Evolutionary conservation across 2,113 vertebrate species (phyloP).

Genomic region (Percopsis transmontana): DNA sequence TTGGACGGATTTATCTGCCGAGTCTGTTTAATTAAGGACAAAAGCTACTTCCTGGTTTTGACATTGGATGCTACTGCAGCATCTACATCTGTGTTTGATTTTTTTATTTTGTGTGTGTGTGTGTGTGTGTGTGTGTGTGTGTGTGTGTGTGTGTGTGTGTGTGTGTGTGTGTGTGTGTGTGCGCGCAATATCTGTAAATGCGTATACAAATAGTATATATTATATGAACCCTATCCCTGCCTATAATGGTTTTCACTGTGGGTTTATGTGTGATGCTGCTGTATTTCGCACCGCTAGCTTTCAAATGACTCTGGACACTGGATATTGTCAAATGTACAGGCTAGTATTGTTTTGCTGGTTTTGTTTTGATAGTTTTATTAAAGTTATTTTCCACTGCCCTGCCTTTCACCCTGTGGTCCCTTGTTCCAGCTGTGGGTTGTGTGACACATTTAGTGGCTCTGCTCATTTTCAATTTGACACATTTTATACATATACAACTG

Average conservation of each 20-base stretch:
- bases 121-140: too few relatives aligned
- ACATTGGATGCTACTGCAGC: slow-evolving; percentile 47
- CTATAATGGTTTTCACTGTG: slow-evolving; percentile 57
- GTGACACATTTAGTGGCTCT: slow-evolving; percentile 10
- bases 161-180: too few relatives aligned
- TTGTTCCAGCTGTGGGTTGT: slow-evolving; percentile 11
- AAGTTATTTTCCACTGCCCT: slow-evolving; percentile 69
- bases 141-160: too few relatives aligned
- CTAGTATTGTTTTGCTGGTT: slow-evolving; percentile 67
- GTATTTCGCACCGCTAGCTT: slow-evolving; percentile 63
- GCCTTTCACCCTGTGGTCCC: slow-evolving; percentile 20
- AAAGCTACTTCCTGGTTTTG: slow-evolving; percentile 53
- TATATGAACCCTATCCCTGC: slow-evolving; percentile 36
- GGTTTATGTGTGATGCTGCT: slow-evolving; percentile 57
- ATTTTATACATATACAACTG: too few relatives aligned
- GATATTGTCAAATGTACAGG: slow-evolving; percentile 75
- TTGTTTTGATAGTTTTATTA: slow-evolving; percentile 77
- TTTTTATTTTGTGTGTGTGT: too few relatives aligned
- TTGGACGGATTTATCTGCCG: slow-evolving; percentile 40
- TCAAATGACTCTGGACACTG: slow-evolving; percentile 73
- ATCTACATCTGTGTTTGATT: slow-evolving; percentile 57
- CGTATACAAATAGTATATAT: slow-evolving; percentile 54
- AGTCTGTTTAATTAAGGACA: slow-evolving; percentile 45
- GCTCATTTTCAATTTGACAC: background rate
- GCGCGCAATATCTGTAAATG: slow-evolving; percentile 75